Conservation (phyloP, 2,113 vertebrate species). For the Cygnus buccinator region DNA sequence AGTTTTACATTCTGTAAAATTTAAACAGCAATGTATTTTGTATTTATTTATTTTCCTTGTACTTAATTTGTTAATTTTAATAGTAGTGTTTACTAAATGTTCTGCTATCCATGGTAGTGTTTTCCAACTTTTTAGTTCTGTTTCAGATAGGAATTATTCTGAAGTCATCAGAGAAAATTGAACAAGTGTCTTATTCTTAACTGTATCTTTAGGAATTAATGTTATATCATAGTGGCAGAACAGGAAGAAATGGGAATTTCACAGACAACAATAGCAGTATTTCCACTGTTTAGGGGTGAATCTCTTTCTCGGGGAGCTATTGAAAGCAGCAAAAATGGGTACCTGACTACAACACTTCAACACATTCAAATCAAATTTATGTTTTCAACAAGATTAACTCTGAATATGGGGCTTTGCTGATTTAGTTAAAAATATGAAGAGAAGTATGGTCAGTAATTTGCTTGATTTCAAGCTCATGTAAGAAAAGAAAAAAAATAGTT, state of each 20-base stretch:
- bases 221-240: background rate
- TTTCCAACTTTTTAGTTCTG: background rate
- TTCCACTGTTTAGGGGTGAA: background rate
- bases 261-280: background rate
- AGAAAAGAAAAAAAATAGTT: background rate
- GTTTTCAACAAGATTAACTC: conserved; percentile 20
- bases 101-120: background rate
- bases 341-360: background rate
- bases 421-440: conserved; percentile 1
- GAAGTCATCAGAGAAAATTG: background rate
- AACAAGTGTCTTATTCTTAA: background rate
- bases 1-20: background rate
- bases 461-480: background rate
- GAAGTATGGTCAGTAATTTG: background rate
- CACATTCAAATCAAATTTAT: background rate
- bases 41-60: background rate
- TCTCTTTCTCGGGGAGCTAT: background rate
- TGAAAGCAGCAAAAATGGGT: background rate
- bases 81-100: background rate
- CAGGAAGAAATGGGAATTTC: background rate
- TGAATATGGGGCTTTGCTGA: background rate
- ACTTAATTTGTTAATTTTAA: background rate
- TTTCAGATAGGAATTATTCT: background rate
- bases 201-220: background rate
- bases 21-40: background rate